A percentile compares a stretch with the other conserved stretches of the same genome.
Evolutionary conservation across 2,888 invertebrate genomes (phyloP).

Genomic region (Nemapogon koenigi): DNA sequence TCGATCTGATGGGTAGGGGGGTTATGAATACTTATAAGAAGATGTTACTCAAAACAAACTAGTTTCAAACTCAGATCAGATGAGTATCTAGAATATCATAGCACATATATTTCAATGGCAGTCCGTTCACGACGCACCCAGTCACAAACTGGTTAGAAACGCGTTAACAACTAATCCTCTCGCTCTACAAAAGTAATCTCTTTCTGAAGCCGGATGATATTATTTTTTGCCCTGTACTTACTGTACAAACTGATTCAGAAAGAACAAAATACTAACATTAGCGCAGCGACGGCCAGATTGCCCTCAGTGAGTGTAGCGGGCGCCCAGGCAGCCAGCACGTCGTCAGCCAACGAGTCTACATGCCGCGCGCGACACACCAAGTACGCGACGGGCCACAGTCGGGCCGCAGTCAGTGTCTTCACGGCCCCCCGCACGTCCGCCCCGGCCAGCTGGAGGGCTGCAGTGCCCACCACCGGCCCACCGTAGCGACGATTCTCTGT

Average conservation of each 20-base stretch:
- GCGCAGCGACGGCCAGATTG: slow-evolving; percentile 22
- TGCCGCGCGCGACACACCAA: slow-evolving; percentile 36
- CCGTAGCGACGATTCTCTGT: slow-evolving; percentile 24
- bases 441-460: slow-evolving; percentile 46
- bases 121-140: too few species aligned
- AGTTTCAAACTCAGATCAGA: too few species aligned
- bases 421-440: slow-evolving; percentile 67
- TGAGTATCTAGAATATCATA: too few species aligned
- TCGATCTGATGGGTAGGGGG: too few species aligned
- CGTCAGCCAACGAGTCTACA: slow-evolving; percentile 40
- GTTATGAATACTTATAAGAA: too few species aligned
- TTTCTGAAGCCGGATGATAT: neutral
- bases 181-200: too few species aligned
- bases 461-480: slow-evolving; percentile 35
- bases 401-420: slow-evolving; percentile 38
- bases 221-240: neutral
- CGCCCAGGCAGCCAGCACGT: slow-evolving; percentile 30
- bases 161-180: too few species aligned
- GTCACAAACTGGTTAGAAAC: too few species aligned
- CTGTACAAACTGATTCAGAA: neutral
- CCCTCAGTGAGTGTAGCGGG: slow-evolving; percentile 18
- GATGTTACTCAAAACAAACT: too few species aligned
- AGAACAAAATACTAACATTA: too few species aligned
- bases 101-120: too few species aligned
- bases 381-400: slow-evolving; percentile 63